Evolutionary conservation across 2,113 vertebrate genomes (phyloP), one percentile per base, ranked within the genome.

Genomic region (Indicator indicator): DNA sequence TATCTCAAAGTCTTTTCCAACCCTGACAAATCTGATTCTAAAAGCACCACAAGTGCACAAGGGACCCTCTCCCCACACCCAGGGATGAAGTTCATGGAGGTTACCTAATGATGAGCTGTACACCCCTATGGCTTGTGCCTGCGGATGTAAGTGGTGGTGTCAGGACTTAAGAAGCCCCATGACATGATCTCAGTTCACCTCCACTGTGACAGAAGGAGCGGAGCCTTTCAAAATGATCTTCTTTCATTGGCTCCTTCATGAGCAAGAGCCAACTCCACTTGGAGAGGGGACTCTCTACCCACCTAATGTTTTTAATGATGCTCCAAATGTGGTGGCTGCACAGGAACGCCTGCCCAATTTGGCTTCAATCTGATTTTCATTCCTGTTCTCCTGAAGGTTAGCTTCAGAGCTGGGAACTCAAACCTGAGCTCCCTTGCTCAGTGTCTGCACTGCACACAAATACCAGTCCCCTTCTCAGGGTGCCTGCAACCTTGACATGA

Each of bases 321-420:
- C 75, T 67, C 14, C 23, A 63, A 87, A 44, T 0, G 3, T 54
- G 15, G 46, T 0, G 0, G 55, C 86, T 65, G 82, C 62, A 33
- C 42, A 58, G 64, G 23, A 85, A 68, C 7, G 12, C 67, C 73
- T 75, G 63, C 33, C 63, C 8, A 6, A 32, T 38, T 70, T 46
- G 62, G 32, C 64, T 89, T 91, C 74, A 36, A 90, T 84, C 88
- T 85, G 90, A 65, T 88, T 95, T 91, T 86, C 79, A 32, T 91
- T 94, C 48, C 72, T 69, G 44, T 88, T 74, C 89, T 83, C 68
- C 69, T 46, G 58, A 86, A 94, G 79, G 90, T 77, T 90, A 80
- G 84, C 48, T 52, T 80, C 54, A 90, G 65, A 75, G 44, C 71
- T 19, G 28, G 67, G 46, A 88, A n/a, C 69, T 89, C 54, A 62